Conservation (phyloP, 2,888 invertebrate species). For the Helobdella robusta region DNA sequence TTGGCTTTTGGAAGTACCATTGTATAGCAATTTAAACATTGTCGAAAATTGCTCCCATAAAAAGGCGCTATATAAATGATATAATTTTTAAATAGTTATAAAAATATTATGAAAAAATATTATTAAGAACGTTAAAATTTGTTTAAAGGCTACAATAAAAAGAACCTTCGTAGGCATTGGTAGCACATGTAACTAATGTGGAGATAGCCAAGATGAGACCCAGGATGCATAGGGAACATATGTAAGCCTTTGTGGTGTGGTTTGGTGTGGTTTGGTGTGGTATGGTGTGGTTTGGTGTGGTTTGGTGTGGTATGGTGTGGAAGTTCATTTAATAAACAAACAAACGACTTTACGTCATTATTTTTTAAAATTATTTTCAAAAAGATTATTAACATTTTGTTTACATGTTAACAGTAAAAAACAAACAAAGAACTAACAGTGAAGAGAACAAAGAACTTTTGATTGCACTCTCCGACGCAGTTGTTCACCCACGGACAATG, state of each 20-base stretch:
- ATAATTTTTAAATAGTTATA: too few species aligned
- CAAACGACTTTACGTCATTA: too few species aligned
- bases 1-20: too few species aligned
- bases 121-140: background rate
- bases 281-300: background rate
- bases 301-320: too few species aligned
- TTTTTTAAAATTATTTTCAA: too few species aligned
- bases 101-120: background rate
- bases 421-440: constrained; percentile 45
- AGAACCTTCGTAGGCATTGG: constrained; percentile 23
- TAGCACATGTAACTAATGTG: constrained; percentile 32
- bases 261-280: background rate
- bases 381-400: too few species aligned
- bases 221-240: constrained; percentile 89
- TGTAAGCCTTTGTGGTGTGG: constrained; percentile 67
- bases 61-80: too few species aligned
- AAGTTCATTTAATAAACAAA: too few species aligned
- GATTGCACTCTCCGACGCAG: constrained; percentile 97
- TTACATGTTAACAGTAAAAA: too few species aligned
- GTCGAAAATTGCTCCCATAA: too few species aligned
- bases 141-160: background rate
- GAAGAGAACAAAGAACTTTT: constrained; percentile 96
- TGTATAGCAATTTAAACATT: too few species aligned
- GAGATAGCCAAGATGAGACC: constrained; percentile 80
- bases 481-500: constrained; percentile 97